Conservation (phyloP, 2,113 vertebrate species). For the Cochlearius cochlearius region DNA sequence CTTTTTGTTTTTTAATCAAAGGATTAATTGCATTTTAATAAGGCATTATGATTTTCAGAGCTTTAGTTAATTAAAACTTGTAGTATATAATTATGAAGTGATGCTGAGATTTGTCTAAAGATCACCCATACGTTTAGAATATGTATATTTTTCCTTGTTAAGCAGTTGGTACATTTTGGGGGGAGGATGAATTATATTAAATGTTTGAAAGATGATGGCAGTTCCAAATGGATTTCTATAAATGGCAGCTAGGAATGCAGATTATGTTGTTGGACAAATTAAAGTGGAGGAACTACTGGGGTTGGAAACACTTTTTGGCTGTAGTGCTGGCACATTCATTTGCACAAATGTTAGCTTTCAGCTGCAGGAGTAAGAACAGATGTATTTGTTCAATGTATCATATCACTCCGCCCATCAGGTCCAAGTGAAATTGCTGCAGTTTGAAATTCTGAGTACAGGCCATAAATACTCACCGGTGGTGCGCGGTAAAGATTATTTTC, state of each 20-base stretch:
- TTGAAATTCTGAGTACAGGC: not conserved
- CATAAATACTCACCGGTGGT: not conserved
- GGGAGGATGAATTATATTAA: conserved; percentile 48
- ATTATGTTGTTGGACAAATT: conserved; percentile 47
- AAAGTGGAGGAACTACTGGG: conserved; percentile 8
- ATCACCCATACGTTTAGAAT: conserved; percentile 83
- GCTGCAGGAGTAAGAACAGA: not conserved
- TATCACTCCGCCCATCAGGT: conserved; percentile 53
- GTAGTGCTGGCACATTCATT: conserved; percentile 12
- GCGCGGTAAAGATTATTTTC: not conserved
- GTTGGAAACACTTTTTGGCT: conserved; percentile 52
- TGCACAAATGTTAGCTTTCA: conserved; percentile 52
- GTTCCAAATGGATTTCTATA: conserved; percentile 63
- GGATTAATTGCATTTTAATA: conserved; percentile 99
- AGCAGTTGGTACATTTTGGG: conserved; percentile 42
- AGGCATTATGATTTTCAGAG: conserved; percentile 94
- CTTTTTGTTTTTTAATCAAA: conserved; percentile 99
- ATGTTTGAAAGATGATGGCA: conserved; percentile 49
- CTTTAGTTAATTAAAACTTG: conserved; percentile 89
- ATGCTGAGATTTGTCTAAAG: conserved; percentile 85
- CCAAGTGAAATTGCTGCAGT: conserved; percentile 29
- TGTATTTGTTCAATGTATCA: conserved; percentile 62
- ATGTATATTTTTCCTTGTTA: conserved; percentile 78
- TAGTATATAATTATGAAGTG: conserved; percentile 88
- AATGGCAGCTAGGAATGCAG: conserved; percentile 23